Evolutionary conservation across 2,113 vertebrate species (phyloP).

Genomic region (Sclerurus mexicanus): DNA sequence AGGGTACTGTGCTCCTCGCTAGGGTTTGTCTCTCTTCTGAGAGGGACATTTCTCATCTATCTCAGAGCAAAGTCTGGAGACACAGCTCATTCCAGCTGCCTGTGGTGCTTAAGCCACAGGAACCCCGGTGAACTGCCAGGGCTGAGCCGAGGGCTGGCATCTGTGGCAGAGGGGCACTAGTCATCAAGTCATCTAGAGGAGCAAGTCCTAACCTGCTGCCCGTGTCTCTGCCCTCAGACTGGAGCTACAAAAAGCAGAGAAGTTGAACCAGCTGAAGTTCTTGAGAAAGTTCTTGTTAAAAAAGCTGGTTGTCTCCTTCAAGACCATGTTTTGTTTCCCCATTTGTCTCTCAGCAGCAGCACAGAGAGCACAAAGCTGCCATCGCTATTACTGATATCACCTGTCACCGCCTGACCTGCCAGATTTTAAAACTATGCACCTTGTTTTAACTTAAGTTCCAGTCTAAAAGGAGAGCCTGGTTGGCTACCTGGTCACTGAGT

Average conservation of each 20-base stretch:
- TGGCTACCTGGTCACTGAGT: background rate
- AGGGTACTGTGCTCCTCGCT: fast-evolving
- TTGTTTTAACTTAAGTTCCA: background rate
- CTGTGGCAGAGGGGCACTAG: background rate
- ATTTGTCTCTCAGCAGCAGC: background rate
- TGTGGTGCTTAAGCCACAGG: too few species aligned
- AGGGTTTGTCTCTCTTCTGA: background rate
- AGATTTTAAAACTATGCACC: background rate
- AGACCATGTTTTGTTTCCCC: background rate
- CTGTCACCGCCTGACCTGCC: background rate
- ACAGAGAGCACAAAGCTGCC: background rate
- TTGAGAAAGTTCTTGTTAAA: background rate
- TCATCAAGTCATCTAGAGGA: background rate
- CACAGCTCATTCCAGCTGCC: fast-evolving
- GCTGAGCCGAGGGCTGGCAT: background rate
- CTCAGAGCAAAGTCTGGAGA: background rate
- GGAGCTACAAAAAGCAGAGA: background rate
- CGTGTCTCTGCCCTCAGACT: background rate
- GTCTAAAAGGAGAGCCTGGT: background rate
- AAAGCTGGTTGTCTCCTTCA: background rate
- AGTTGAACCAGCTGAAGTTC: background rate
- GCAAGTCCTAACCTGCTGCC: background rate
- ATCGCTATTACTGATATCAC: background rate
- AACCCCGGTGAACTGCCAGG: background rate
- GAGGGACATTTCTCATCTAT: background rate